phyloP scores from a whole-genome alignment of 30 jellyfish, hydroid and myxozoan genomes.

The Sanderia malayensis region DNA sequence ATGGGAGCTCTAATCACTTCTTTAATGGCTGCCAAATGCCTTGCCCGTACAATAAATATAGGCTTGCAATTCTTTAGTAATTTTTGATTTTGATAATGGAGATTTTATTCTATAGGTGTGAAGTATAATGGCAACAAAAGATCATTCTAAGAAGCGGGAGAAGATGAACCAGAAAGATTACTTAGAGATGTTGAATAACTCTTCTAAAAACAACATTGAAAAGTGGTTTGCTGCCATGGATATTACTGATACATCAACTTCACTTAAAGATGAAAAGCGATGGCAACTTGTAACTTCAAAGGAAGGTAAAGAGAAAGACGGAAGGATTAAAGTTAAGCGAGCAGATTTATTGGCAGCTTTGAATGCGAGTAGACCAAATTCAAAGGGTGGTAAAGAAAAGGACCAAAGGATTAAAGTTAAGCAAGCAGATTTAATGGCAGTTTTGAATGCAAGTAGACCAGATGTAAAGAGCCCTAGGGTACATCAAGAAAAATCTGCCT shows the following conservation, averaged over 20 bases:
- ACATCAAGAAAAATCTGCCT: conserved; percentile 23
- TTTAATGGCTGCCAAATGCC: no score
- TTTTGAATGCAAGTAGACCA: conserved; percentile 8
- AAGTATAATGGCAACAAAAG: conserved; percentile 20
- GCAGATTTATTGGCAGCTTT: background rate
- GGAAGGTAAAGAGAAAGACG: background rate
- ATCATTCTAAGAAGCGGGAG: conserved; percentile 13
- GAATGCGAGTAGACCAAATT: background rate
- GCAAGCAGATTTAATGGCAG: conserved; percentile 24
- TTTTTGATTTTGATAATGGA: no score
- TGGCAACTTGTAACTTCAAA: background rate
- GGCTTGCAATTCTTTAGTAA: no score
- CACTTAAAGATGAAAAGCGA: background rate
- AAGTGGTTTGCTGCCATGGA: conserved; percentile 13
- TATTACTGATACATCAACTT: background rate
- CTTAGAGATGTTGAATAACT: conserved; percentile 13
- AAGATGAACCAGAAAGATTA: conserved; percentile 60
- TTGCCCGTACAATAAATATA: no score
- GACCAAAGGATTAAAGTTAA: conserved; percentile 19
- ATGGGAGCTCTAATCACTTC: no score
- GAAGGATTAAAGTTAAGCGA: background rate
- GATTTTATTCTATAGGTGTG: no score
- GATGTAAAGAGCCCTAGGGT: background rate
- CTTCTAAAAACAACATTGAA: conserved; percentile 27
- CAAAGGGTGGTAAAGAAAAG: background rate